Evolutionary conservation across 2,888 invertebrate genomes (phyloP), one percentile per base, ranked within the genome.

Genomic region (Tenthredo amoena): DNA sequence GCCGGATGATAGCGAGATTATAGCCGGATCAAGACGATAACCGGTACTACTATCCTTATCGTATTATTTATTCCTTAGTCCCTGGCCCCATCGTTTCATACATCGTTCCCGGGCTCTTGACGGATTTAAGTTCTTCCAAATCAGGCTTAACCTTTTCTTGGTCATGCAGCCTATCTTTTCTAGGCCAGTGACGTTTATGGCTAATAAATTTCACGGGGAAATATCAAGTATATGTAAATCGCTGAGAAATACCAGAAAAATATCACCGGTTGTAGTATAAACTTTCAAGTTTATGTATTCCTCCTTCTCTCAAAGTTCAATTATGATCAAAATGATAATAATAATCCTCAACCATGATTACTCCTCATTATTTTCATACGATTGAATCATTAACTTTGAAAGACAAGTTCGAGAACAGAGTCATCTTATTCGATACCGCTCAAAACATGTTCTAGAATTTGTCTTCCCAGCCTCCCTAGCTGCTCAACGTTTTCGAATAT

Each of bases 161-260:
- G 34, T 37, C 81, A 62, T 40, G 40, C 62, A 26, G 62, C 81
- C 26, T 81, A 62, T 62, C 58, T 81, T 81, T 62, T 37, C 18
- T 81, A 34, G 81, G 34, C 58, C 79, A 79, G 58, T 37, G n/a
- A 62, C 55, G 58, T 79, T 81, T 81, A 81, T 34, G 18, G 81
- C 81, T 62, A 18, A 62, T 81, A 81, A 81, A 81, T 40, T 40
- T 62, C 6, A 58, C 62, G 21, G 62, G 18, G 43, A 21, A 40
- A 81, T n/a, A 37, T 50, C 37, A 40, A 21, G 37, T 62, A n/a
- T 68, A 26, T 26, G 34, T 58, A 62, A 62, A 81, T 81, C 62
- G 58, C 58, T 58, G 18, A 10, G 34, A 37, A 79, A 77, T 77
- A 18, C 18, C 50, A 31, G 3, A 31, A 77, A 77, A 77, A 77